These are phyloP conservation scores for Meloidogyne floridensis DNA, from an alignment of 1,140 invertebrate genomes.

Conservation along the genomic window DNA sequence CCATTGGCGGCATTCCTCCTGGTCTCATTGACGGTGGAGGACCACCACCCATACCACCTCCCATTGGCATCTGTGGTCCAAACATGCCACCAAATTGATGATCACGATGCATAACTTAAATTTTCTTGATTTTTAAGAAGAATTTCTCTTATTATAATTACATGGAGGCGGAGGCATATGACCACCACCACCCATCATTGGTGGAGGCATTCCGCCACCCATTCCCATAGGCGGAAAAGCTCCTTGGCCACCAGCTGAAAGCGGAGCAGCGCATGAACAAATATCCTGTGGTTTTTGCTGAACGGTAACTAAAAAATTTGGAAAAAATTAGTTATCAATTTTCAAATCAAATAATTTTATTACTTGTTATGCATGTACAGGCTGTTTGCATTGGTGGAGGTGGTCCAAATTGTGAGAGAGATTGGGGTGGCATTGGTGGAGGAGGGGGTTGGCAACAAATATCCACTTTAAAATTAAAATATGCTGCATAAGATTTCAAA, in stretches of 20 bases:
- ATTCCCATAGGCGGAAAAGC: constrained; percentile 10
- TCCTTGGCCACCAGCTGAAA: not conserved
- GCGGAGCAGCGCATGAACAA: constrained; percentile 25
- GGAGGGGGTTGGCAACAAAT: not conserved
- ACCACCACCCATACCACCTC: constrained; percentile 21
- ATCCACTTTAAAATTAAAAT: not conserved
- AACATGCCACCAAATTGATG: constrained; percentile 1
- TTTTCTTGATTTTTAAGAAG: not conserved
- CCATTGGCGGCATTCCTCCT: constrained; percentile 16
- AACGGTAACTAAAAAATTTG: constrained; percentile 19
- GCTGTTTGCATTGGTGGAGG: constrained; percentile 26
- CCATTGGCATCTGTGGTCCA: not conserved
- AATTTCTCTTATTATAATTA: not conserved
- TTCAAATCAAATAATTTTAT: not conserved
- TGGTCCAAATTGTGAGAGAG: constrained; percentile 19
- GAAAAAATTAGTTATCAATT: not conserved
- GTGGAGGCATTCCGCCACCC: constrained; percentile 3
- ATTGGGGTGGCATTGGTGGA: constrained; percentile 6
- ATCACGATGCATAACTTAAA: not conserved
- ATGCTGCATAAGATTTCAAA: not conserved
- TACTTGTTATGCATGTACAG: constrained; percentile 33
- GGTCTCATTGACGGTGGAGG: not conserved
- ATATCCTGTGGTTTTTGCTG: constrained; percentile 29
- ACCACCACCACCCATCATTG: constrained; percentile 4
- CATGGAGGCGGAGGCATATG: not conserved